Base-by-base conservation (phyloP, 2,888 invertebrate genomes). In the Drosophila mimetica region DNA sequence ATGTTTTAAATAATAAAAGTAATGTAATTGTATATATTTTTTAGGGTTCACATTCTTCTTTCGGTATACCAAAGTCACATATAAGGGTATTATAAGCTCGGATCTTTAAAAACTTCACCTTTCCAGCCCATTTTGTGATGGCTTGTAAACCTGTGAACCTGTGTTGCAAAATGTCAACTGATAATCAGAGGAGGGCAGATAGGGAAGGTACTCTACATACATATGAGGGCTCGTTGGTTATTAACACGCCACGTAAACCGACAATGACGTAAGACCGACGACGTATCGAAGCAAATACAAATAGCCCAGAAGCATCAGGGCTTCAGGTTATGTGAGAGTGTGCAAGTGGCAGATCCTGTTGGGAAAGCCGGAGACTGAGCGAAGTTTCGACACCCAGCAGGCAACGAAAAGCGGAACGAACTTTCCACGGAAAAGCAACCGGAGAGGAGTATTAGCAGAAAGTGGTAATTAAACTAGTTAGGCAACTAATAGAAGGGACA, bases 201-300 rank as follows among this genome's bases (percentile, higher is more conserved):
- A 32, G 8, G 44, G 16, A 41, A 36, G 39, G 39, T 18, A 9
- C 16, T 37, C 25, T 25, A 2, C 25, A 37, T 37, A 30, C 11
- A 14, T 53, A 51, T 72, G 69, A 48, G 54, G 46, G 69, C 55
- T 64, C 50, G 18, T 46, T 55, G 63, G 71, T 67, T 84, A 80
- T 80, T 84, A 84, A 79, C 75, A 66, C 42, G 52, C 73, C 71
- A 50, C 55, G 63, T 63, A 87, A 67, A 61, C 71, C 71, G 61
- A 64, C 75, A 74, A 44, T 74, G 74, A 66, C 73, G 58, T 61
- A 67, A 57, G 57, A 32, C 20, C 30, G 39, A 53, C 46, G 46
- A 70, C 55, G 47, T 39, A 48, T 65, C 66, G 42, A 65, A 65
- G 63, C 61, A 48, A 46, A 41, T n/a, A 51, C 41, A 52, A 58